Evolutionary conservation across 2,888 invertebrate genomes (phyloP), one percentile per base, ranked within the genome.

Genomic region (Aspidiotus destructor): DNA sequence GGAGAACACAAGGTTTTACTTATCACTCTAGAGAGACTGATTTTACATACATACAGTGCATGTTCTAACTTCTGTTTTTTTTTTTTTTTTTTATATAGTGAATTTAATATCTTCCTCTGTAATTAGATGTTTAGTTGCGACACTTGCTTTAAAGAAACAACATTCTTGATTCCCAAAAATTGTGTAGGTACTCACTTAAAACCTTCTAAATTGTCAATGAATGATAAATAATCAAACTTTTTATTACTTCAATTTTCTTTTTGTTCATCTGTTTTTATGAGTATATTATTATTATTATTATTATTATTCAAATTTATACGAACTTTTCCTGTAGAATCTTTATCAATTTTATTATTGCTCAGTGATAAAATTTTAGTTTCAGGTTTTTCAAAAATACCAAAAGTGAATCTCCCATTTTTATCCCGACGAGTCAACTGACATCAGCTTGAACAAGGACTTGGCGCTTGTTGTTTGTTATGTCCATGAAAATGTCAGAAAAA

Each of bases 61-160:
- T 48, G 48, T 48, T 48, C 48, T 48, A 48, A 48, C 48, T 48
- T 48, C 48, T 6, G 48, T 48, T 48, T 48, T 44, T 48, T 48
- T n/a, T n/a, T n/a, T n/a, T n/a, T n/a, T n/a, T n/a, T n/a, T n/a
- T n/a, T n/a, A n/a, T 48, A 48, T 2, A 48, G 48, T 48, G 48
- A n/a, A 48, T 48, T 48, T 48, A 3, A 48, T 48, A 44, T 44
- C 48, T 44, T 44, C 48, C 48, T 44, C 48, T 44, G 48, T 44
- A 44, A 44, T 44, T 44, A 44, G 13, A 44, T 44, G 48, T 44
- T 44, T 13, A 44, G 48, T 44, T 44, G 48, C 13, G 48, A 44
- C 48, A 44, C 48, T 44, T 44, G 48, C 48, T 44, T 8, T 10
- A 44, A 44, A 44, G 48, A 44, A 44, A 13, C 8, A 44, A 44